Base-by-base conservation (phyloP, 2,113 vertebrate genomes). In the Sitta europaea region DNA sequence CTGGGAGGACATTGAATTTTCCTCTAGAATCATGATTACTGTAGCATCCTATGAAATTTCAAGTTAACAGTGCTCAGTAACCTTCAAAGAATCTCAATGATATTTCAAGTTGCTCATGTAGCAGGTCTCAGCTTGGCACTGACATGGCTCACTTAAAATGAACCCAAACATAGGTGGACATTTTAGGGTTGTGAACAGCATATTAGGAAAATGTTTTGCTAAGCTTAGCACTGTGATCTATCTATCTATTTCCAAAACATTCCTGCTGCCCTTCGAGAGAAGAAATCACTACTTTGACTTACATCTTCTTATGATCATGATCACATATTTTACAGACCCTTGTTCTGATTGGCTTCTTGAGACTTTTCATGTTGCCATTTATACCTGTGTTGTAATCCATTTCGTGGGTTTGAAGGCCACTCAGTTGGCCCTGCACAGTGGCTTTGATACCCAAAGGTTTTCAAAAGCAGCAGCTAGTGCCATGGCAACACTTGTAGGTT, bases 251-350 rank as follows among this genome's bases (percentile, higher is more conserved):
- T 48, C 47, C 25, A 48, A 73, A 89, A 75, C 17, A 54, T 42
- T 4, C 21, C n/a, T 40, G 17, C 24, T 61, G 25, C 8, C 42
- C 14, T 61, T 35, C 0, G 0, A 42, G 21, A 82, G 25, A 57
- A 72, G 9, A 50, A 55, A 48, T 35, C 11, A 55, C 17, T 40
- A 14, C 33, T 66, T 81, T 38, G 15, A 21, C 18, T 59, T 75
- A 5, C 4, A 43, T 35, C 11, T 63, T 79, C 33, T 68, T 66
- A 7, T 53, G 29, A 67, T 3, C 11, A 65, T 48, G 15, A 33
- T 42, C 42, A 66, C 10, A n/a, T 2, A 45, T 36, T 70, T 81
- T 80, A 67, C 42, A 62, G 17, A 70, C 8, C 5, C 5, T 45
- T 65, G 22, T 47, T 67, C 27, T 90, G 8, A 35, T 5, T 70